Evolutionary conservation across 2,888 invertebrate species (phyloP), one percentile per base, ranked within the genome.

Genomic region (Artemia sp.): DNA sequence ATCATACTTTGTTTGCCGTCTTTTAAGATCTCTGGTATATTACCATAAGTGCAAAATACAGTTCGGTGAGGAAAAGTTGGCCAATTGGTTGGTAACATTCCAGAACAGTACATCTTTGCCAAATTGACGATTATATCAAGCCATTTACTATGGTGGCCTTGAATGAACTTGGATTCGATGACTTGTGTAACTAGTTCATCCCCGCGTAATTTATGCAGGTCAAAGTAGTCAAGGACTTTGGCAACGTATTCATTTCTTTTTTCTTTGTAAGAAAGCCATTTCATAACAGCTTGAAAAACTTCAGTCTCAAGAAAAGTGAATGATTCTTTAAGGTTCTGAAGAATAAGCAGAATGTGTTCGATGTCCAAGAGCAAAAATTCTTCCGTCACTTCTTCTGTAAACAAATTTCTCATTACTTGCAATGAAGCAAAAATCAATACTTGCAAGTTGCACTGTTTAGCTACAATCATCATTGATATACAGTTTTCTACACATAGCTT

Each of bases 131-230:
- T 58, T 58, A 58, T 58, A 58, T 24, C 64, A 8, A 58, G 64
- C 9, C 64, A 24, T 58, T n/a, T 9, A 19, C 24, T 24, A n/a
- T n/a, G 64, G 11, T 58, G 64, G 14, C 24, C 14, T 10, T 58
- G n/a, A n/a, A 58, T 58, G 64, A 58, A 58, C n/a, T 58, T 24
- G 64, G 64, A 58, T n/a, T 58, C 64, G 24, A 58, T 24, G n/a
- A 58, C 24, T 24, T 58, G 14, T 11, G n/a, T 58, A 58, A 58
- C 64, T 10, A 58, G 14, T 58, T n/a, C 24, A n/a, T 58, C 64
- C 10, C 64, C 64, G 24, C 64, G 64, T 58, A 58, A 24, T 58
- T n/a, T 58, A n/a, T 58, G n/a, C 64, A 58, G 10, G 64, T 58
- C 24, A 58, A 58, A 58, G n/a, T 58, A 19, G n/a, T n/a, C n/a